Base-by-base conservation (phyloP, 1,140 invertebrate genomes). In the Condylostylus longicornis region DNA sequence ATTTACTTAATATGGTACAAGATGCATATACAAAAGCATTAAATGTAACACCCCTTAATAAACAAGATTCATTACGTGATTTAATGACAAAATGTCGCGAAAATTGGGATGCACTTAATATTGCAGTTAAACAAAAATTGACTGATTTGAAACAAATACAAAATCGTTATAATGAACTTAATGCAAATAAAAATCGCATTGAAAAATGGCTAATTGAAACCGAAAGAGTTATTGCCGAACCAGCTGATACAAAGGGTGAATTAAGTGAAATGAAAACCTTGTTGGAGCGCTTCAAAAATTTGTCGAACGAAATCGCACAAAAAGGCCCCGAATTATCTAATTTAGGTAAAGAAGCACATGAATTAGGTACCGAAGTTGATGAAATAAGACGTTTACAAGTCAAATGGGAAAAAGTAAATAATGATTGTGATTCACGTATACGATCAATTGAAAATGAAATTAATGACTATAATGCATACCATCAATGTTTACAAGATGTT, bases 251-350 rank as follows among this genome's bases (percentile, higher is more conserved):
- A 1, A 80, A 77, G 49, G 83, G 82, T 20, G 85, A 90, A 63
- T 61, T 89, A 5, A 79, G 83, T 33, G 86, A 90, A 64, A 89
- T 91, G 76, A 89, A 87, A 60, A 89, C 84, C 0, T 65, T 85
- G 15, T 63, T 88, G 2, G 89, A 94, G 54, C 75, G 83, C 51
- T 88, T 78, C 42, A 84, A 79, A 50, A 74, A 83, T 38, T 68
- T 82, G 15, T 69, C 75, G 44, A 72, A 76, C 33, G 82, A 86
- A 63, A 76, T 89, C 8, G 65, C 68, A 34, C 69, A 68, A 13
- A 86, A 81, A 53, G 71, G 74, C 42, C 63, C 66, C 3, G 83
- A 88, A 44, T 53, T 90, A 23, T 73, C 79, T 40, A 71, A 76
- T 40, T 46, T 88, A 8, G 62, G 74, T 45, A 63, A 60, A 21